These are phyloP conservation scores for Lonchura striata DNA, from an alignment of 2,113 vertebrate species.

Conservation along the genomic window DNA sequence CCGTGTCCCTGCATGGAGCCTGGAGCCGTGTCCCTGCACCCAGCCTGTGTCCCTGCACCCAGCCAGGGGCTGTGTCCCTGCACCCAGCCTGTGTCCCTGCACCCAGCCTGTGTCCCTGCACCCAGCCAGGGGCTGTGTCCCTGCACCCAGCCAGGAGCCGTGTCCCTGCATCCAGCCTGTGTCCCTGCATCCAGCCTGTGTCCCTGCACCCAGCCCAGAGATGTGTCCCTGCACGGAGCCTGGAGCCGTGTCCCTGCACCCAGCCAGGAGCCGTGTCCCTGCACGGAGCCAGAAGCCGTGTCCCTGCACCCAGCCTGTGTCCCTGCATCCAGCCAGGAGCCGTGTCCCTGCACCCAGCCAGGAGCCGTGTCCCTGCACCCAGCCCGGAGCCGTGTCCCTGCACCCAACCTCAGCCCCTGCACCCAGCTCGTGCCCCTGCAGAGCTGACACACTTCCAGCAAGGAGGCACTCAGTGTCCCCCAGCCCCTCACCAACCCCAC, in stretches of 20 bases:
- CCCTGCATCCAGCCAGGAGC: accelerated
- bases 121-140: accelerated
- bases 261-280: background rate
- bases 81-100: too few relatives aligned
- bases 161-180: background rate
- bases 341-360: too few relatives aligned
- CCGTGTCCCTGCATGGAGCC: too few relatives aligned
- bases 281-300: too few relatives aligned
- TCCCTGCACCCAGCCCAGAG: accelerated
- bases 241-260: background rate
- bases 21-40: background rate
- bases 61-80: too few relatives aligned
- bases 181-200: background rate
- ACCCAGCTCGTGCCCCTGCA: accelerated
- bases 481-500: background rate
- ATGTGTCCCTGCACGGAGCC: accelerated
- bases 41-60: background rate
- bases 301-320: background rate
- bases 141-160: accelerated
- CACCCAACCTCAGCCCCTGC: accelerated
- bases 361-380: background rate
- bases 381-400: background rate
- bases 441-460: background rate
- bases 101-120: accelerated
- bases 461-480: background rate